Conservation (phyloP, 2,888 invertebrate genomes). For the Cephus pulcher region DNA sequence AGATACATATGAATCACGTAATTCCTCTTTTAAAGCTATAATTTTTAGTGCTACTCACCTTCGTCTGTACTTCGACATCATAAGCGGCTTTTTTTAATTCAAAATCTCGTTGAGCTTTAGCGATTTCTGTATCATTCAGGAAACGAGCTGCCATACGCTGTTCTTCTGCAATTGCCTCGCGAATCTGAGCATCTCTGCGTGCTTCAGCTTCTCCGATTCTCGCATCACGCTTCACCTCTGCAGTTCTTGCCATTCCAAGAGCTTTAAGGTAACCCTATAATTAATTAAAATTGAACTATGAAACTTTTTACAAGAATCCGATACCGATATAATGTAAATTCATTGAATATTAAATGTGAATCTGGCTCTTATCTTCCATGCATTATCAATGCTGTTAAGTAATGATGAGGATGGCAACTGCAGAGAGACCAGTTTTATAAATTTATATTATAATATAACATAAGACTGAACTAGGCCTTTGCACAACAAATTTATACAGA, state of each 20-base stretch:
- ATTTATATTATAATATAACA: neutral
- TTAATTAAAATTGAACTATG: neutral
- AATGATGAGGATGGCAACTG: neutral
- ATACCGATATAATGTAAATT: neutral
- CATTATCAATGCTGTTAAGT: neutral
- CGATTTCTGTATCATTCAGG: slow-evolving; percentile 96
- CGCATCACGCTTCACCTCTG: slow-evolving; percentile 95
- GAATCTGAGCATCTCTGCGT: slow-evolving; percentile 89
- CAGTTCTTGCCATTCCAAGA: slow-evolving; percentile 93
- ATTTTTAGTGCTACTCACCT: slow-evolving; percentile 68
- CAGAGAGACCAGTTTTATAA: neutral
- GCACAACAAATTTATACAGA: slow-evolving; percentile 21
- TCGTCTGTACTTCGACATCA: slow-evolving; percentile 96
- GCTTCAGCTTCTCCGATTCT: slow-evolving; percentile 98
- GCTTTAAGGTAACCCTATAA: slow-evolving; percentile 90
- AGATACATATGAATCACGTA: neutral
- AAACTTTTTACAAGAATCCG: neutral
- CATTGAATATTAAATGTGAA: neutral
- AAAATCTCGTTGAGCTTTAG: slow-evolving; percentile 96
- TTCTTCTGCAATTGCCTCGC: slow-evolving; percentile 96
- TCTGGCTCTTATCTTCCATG: neutral
- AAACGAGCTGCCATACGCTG: slow-evolving; percentile 95
- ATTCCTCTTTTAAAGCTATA: neutral
- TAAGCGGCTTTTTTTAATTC: slow-evolving; percentile 97
- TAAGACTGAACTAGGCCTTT: slow-evolving; percentile 1